Evolutionary conservation across 1,140 invertebrate genomes (phyloP), one percentile per base, ranked within the genome.

Genomic region (Platorchestia sp.): DNA sequence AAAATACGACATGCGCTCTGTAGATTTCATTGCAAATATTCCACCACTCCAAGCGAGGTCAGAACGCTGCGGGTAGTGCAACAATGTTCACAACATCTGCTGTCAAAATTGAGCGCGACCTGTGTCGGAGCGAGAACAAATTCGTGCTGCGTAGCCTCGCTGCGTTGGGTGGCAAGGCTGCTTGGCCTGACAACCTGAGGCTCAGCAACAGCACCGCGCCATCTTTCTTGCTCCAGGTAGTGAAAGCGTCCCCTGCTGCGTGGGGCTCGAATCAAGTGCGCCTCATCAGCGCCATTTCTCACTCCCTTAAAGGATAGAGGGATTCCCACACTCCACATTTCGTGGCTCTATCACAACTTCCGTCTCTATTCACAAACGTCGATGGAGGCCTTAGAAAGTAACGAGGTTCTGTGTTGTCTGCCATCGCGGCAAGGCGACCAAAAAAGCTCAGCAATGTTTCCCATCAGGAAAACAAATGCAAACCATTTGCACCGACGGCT

Each of bases 391-490:
- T 75, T 75, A 75, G 59, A 75, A 75, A 75, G 59, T 75, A 75
- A 75, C 59, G 59, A 75, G 59, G 59, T 75, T 75, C 59, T 75
- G 59, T 75, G 59, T 75, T 75, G 59, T 75, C 59, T 75, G 59
- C 59, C 59, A 75, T 75, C 59, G 59, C 14, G 1, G 59, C 14
- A 14, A 75, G 59, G 59, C 14, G 59, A 75, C 59, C 14, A 75
- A 75, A 75, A 75, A 75, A 75, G 59, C 59, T 27, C 59, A 75
- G 59, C 10, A 75, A 75, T 75, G 59, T 75, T 75, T 75, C 59
- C 59, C 59, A 75, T 75, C 59, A 75, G 14, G 59, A 75, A 75
- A 75, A 75, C 59, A 75, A 75, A 75, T 75, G 59, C 59, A 75
- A 75, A 75, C 59, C 59, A 75, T 75, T 75, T 75, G 59, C 59